Conservation (phyloP, 2,797 vertebrate genomes). For the Leucoraja ocellata region DNA sequence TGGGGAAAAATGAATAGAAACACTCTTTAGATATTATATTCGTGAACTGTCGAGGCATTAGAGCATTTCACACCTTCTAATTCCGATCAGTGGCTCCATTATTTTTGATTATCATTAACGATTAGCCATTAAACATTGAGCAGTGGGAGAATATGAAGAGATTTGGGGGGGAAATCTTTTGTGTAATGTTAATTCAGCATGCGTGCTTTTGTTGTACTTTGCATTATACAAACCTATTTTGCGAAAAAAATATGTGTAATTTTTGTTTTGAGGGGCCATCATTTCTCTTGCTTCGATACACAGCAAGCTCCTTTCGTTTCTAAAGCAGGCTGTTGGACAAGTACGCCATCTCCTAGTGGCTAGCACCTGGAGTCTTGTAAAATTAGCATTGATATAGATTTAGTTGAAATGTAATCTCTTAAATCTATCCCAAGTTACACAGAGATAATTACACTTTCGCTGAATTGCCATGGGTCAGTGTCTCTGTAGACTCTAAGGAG, state of each 20-base stretch:
- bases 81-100: conserved; percentile 71
- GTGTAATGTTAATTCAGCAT: conserved; percentile 77
- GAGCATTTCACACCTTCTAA: conserved; percentile 69
- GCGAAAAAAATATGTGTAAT: conserved; percentile 66
- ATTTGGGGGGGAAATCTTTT: conserved; percentile 61
- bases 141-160: conserved; percentile 65
- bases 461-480: conserved; percentile 75
- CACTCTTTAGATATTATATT: conserved; percentile 56
- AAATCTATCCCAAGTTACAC: conserved; percentile 77
- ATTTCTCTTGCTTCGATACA: conserved; percentile 60
- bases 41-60: conserved; percentile 67
- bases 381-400: conserved; percentile 92
- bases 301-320: conserved; percentile 62
- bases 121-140: conserved; percentile 73
- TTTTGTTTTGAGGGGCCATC: conserved; percentile 56
- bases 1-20: conserved; percentile 26
- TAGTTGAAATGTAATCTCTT: conserved; percentile 85
- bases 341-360: conserved; percentile 56
- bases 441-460: conserved; percentile 84
- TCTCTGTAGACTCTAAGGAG: conserved; percentile 72
- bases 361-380: conserved; percentile 72
- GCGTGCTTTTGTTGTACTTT: conserved; percentile 72
- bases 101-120: conserved; percentile 72
- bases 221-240: conserved; percentile 69
- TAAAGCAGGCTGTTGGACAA: conserved; percentile 57